A percentile compares a stretch with the other conserved stretches of the same genome.
These are phyloP conservation scores for Pitangus sulphuratus DNA, from an alignment of 2,797 vertebrate species.

Conservation along the genomic window DNA sequence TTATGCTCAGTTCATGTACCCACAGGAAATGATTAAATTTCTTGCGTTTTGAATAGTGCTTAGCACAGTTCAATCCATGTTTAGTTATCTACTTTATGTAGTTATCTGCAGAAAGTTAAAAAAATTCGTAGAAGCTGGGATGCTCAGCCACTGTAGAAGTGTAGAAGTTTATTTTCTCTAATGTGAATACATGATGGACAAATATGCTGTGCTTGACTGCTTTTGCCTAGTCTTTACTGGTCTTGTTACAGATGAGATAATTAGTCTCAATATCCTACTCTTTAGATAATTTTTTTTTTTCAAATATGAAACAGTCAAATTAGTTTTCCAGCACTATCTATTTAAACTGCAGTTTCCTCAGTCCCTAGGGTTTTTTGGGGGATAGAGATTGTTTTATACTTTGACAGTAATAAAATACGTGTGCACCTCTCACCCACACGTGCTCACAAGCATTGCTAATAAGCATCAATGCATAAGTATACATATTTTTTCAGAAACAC, in stretches of 20 bases:
- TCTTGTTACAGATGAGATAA: neutral
- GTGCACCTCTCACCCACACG: rapidly evolving
- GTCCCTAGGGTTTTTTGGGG: rapidly evolving
- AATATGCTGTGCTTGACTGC: neutral
- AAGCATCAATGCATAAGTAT: neutral
- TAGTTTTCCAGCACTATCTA: neutral
- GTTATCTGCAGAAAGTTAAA: neutral
- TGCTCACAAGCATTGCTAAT: neutral
- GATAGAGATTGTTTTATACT: neutral
- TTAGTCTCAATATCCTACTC: neutral
- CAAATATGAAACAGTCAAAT: neutral
- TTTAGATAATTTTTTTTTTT: neutral
- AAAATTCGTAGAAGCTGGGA: neutral
- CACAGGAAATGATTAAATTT: neutral
- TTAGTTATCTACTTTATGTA: neutral
- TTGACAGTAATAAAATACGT: neutral
- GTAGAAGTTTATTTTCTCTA: neutral
- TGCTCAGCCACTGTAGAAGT: neutral
- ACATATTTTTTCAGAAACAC: neutral
- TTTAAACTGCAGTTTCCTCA: neutral
- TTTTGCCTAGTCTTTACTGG: neutral
- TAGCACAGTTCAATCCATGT: neutral
- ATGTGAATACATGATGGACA: neutral
- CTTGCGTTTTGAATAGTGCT: neutral
- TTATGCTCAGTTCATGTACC: neutral